phyloP scores from a whole-genome alignment of 2,888 invertebrate species.

The Pardosa pseudoannulata region DNA sequence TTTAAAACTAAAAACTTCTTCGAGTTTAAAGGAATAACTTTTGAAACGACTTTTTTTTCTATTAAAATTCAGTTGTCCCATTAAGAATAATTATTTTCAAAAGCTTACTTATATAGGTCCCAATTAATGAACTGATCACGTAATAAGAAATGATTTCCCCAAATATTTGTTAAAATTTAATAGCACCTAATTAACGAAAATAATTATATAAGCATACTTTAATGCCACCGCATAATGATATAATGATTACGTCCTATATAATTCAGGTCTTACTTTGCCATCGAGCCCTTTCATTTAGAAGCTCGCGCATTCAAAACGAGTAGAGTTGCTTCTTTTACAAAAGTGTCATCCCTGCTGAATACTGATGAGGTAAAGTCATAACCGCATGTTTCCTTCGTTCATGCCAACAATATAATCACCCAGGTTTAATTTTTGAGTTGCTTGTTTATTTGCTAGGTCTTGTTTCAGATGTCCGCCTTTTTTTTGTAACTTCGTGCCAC shows the following conservation, averaged over 20 bases:
- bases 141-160: too few relatives aligned
- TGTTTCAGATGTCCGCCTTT: background rate
- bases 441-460: constrained; percentile 42
- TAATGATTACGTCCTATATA: background rate
- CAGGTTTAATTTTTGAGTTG: constrained; percentile 48
- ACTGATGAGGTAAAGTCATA: constrained; percentile 65
- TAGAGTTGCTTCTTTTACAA: constrained; percentile 46
- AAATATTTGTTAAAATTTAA: too few relatives aligned
- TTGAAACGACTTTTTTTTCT: too few relatives aligned
- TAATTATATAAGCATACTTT: too few relatives aligned
- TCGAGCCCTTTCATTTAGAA: constrained; percentile 15
- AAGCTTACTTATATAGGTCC: too few relatives aligned
- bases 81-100: too few relatives aligned
- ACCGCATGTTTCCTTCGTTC: constrained; percentile 64
- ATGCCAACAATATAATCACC: constrained; percentile 63
- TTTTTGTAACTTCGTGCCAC: background rate
- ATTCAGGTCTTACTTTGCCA: constrained; percentile 11
- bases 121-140: too few relatives aligned
- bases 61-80: too few relatives aligned
- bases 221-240: too few relatives aligned
- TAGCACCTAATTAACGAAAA: too few relatives aligned
- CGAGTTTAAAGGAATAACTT: too few relatives aligned
- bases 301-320: constrained; percentile 38
- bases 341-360: constrained; percentile 54
- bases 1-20: too few relatives aligned